Evolutionary conservation across 2,113 vertebrate species (phyloP).

Genomic region (Cyrtonyx montezumae): DNA sequence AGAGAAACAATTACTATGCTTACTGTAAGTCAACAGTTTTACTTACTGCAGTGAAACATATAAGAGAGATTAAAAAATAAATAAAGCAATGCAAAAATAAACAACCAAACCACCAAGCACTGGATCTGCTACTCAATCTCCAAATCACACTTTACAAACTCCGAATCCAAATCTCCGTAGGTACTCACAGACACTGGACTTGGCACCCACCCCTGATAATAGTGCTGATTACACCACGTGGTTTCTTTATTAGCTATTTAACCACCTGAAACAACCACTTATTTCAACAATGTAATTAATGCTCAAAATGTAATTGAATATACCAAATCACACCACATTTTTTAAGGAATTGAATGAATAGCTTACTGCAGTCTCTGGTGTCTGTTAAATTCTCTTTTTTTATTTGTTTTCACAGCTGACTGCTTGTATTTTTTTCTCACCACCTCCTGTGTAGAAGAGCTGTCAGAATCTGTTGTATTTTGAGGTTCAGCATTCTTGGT

Average conservation of each 20-base stretch:
- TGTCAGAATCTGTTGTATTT: background rate
- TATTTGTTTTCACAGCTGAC: background rate
- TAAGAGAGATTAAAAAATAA: background rate
- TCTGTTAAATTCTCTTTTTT: background rate
- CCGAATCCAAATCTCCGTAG: background rate
- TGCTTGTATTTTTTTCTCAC: background rate
- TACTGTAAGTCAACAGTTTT: background rate
- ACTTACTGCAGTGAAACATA: background rate
- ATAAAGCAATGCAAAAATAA: background rate
- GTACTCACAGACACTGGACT: background rate
- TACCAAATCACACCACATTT: background rate
- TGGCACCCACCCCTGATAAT: background rate
- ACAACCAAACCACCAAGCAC: background rate
- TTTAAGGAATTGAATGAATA: background rate
- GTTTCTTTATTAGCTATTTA: background rate
- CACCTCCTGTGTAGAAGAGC: background rate
- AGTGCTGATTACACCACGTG: background rate
- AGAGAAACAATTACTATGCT: background rate
- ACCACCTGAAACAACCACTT: background rate
- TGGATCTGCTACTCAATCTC: background rate
- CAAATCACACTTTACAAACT: background rate
- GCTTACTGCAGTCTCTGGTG: background rate
- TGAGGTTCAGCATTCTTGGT: background rate
- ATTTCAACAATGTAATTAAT: background rate
- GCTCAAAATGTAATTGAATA: background rate